Evolutionary conservation across 2,797 vertebrate genomes (phyloP), one percentile per base, ranked within the genome.

Genomic region (Danio tinwini): DNA sequence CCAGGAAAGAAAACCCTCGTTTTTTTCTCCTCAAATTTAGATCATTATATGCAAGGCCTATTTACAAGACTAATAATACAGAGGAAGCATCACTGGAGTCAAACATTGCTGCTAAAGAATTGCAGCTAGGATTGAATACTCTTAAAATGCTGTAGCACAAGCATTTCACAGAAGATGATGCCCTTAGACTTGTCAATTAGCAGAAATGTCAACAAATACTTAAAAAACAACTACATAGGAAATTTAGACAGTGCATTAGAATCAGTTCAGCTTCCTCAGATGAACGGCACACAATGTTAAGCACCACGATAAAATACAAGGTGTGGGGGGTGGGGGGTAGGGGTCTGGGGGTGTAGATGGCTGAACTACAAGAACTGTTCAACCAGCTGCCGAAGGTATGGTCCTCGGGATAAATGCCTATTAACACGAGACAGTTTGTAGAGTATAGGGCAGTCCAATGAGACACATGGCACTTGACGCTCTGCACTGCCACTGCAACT

Each of bases 301-400:
- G 91, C 91, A 92, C 90, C 92, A 90, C 85, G 85, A 82, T 72
- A 79, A 74, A 81, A 49, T 47, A 45, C 59, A 69, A 56, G 29
- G n/a, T n/a, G n/a, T n/a, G n/a, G n/a, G n/a, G n/a, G n/a, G n/a
- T n/a, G n/a, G n/a, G n/a, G n/a, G n/a, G n/a, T n/a, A n/a, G n/a
- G n/a, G n/a, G n/a, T n/a, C n/a, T n/a, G 29, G 2, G 13, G 49
- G 13, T 45, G 11, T 52, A 50, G 50, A 76, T 12, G n/a, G n/a
- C 21, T 11, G 72, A 65, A 78, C 80, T 73, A 86, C 96, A 93
- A 99, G 91, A 99, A 97, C 93, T 98, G 96, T 87, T 98, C 96
- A 87, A 99, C 93, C 65, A 99, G 94, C 82, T 98, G 97, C 76
- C 96, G 96, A 82, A 98, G 95, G 89, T 99, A 99, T 0, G 98